These are phyloP conservation scores for Drosophila glabriapex DNA, from an alignment of 2,888 invertebrate species.

Conservation along the genomic window DNA sequence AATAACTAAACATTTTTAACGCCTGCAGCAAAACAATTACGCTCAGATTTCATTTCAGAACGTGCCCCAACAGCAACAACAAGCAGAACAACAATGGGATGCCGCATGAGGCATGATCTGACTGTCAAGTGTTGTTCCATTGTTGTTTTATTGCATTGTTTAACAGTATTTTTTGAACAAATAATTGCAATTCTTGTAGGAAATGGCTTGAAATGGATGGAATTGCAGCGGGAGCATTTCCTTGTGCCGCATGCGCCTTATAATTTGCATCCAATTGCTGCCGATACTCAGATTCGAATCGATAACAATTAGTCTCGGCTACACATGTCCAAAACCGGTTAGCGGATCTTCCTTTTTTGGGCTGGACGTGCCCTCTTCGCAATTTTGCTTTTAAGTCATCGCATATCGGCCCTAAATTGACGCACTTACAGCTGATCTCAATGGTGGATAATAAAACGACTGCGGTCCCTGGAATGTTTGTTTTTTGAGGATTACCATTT, in stretches of 20 bases:
- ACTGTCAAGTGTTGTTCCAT: constrained; percentile 34
- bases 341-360: constrained; percentile 3
- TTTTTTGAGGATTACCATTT: constrained; percentile 11
- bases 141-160: constrained; percentile 43
- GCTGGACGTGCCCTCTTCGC: constrained; percentile 63
- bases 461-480: constrained; percentile 43
- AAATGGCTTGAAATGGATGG: constrained; percentile 30
- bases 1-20: constrained; percentile 50
- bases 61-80: constrained; percentile 55
- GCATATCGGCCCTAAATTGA: constrained; percentile 71
- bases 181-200: constrained; percentile 56
- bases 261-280: constrained; percentile 44
- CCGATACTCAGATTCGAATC: constrained; percentile 24
- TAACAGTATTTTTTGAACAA: constrained; percentile 60
- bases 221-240: constrained; percentile 52
- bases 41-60: constrained; percentile 64
- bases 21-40: constrained; percentile 55
- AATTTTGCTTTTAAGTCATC: constrained; percentile 64
- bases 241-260: constrained; percentile 47
- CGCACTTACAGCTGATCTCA: constrained; percentile 69
- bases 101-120: constrained; percentile 38
- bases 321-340: constrained; percentile 50
- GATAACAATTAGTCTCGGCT: constrained; percentile 57
- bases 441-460: constrained; percentile 49
- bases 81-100: constrained; percentile 22